Evolutionary conservation across 2,888 invertebrate species (phyloP).

Genomic region (Lepidocyrtinus sp.): DNA sequence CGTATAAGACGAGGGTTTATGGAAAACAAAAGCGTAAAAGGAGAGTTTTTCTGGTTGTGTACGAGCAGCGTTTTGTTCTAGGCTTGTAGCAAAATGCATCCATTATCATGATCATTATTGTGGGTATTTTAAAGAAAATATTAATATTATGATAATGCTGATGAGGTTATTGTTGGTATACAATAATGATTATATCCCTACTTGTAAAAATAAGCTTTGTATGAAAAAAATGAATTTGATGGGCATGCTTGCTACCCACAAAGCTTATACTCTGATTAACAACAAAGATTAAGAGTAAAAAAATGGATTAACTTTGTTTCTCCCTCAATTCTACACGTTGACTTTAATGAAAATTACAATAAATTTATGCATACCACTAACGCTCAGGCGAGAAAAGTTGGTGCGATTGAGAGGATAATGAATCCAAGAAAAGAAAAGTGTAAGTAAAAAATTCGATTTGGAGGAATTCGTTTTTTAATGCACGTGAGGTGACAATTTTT

Average conservation of each 20-base stretch:
- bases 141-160: conserved; percentile 16
- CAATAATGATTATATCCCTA: background rate
- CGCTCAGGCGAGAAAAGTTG: no score
- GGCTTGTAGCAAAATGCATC: background rate
- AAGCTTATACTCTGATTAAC: background rate
- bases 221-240: conserved; percentile 1
- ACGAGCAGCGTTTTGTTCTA: no score
- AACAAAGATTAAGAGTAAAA: background rate
- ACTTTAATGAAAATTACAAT: conserved; percentile 1
- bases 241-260: no score
- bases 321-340: background rate
- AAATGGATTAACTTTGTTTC: conserved; percentile 2
- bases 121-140: conserved; percentile 2
- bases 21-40: conserved; percentile 15
- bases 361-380: background rate
- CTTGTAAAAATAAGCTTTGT: background rate
- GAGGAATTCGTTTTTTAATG: no score
- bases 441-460: conserved; percentile 9
- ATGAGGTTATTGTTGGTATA: background rate
- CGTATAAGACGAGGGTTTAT: background rate
- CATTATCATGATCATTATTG: conserved; percentile 18
- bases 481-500: background rate
- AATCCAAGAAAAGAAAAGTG: background rate
- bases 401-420: background rate
- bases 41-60: background rate